phyloP scores from a whole-genome alignment of 2,888 invertebrate species.

The Pimpla rufipes region DNA sequence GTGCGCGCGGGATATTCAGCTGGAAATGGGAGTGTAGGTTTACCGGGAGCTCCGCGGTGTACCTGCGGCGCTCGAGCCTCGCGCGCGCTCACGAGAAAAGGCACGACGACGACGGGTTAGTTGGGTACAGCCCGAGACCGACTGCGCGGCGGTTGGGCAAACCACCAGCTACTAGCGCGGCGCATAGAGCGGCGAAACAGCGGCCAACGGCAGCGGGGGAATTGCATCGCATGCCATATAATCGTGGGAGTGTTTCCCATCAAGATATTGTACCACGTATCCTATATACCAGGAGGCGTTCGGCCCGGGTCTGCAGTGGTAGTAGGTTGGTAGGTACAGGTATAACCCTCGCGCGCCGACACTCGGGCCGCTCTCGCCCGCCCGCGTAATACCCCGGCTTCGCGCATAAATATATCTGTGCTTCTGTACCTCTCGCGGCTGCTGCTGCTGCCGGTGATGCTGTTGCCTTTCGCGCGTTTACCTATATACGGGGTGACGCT shows the following conservation, averaged over 20 bases:
- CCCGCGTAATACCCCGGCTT: constrained; percentile 77
- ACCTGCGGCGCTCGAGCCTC: constrained; percentile 65
- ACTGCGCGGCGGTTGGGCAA: too few species aligned
- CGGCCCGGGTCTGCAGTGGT: constrained; percentile 4
- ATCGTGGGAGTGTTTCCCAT: constrained; percentile 84
- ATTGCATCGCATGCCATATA: constrained; percentile 83
- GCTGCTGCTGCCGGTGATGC: constrained; percentile 45
- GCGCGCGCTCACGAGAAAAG: constrained; percentile 64
- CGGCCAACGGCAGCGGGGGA: constrained; percentile 62
- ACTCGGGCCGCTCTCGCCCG: constrained; percentile 73
- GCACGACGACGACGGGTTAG: constrained; percentile 42
- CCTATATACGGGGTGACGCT: constrained; percentile 76
- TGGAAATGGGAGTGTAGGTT: constrained; percentile 50
- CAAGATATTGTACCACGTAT: constrained; percentile 80
- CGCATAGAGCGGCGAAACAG: background rate
- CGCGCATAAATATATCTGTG: constrained; percentile 81
- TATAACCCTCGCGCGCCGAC: constrained; percentile 40
- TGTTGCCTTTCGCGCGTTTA: constrained; percentile 75
- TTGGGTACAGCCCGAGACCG: constrained; percentile 51
- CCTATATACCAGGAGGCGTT: constrained; percentile 12
- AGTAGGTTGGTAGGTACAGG: constrained; percentile 17
- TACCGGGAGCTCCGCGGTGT: constrained; percentile 64
- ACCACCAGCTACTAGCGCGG: constrained; percentile 58
- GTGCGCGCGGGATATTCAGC: too few species aligned
- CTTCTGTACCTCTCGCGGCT: constrained; percentile 36